These are phyloP conservation scores for Lissocephala sabroskyi DNA, from an alignment of 2,888 invertebrate genomes.

Conservation along the genomic window DNA sequence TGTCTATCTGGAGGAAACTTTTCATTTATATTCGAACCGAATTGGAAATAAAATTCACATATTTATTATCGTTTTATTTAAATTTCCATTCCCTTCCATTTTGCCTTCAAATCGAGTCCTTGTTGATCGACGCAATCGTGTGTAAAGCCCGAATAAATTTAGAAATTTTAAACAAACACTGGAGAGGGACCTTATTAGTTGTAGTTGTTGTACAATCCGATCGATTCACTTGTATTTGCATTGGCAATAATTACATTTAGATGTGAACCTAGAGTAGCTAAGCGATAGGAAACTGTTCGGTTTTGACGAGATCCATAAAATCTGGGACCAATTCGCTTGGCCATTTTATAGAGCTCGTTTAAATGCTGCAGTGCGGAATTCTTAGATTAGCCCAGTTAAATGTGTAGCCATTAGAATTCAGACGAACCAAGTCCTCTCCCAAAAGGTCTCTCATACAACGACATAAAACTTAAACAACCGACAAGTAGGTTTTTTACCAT, in stretches of 20 bases:
- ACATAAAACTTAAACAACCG: constrained; percentile 40
- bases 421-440: constrained; percentile 51
- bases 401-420: constrained; percentile 1
- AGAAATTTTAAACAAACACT: constrained; percentile 49
- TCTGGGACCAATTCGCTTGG: too few relatives aligned
- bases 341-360: too few relatives aligned
- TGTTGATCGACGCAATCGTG: neutral
- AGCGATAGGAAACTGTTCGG: neutral
- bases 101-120: too few relatives aligned
- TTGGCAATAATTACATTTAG: constrained; percentile 22
- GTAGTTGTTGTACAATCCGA: too few relatives aligned
- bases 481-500: neutral
- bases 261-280: constrained; percentile 1
- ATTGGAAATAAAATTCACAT: constrained; percentile 2
- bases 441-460: constrained; percentile 63
- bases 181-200: constrained; percentile 72
- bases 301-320: too few relatives aligned
- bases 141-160: constrained; percentile 10
- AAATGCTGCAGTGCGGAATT: too few relatives aligned
- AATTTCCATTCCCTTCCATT: neutral
- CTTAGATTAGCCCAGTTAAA: too few relatives aligned
- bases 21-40: neutral
- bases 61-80: constrained; percentile 3
- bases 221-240: constrained; percentile 1
- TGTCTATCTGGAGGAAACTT: too few relatives aligned